Evolutionary conservation across 1,140 invertebrate genomes (phyloP), one percentile per base, ranked within the genome.

Genomic region (honey bee (Apis mellifera)): DNA sequence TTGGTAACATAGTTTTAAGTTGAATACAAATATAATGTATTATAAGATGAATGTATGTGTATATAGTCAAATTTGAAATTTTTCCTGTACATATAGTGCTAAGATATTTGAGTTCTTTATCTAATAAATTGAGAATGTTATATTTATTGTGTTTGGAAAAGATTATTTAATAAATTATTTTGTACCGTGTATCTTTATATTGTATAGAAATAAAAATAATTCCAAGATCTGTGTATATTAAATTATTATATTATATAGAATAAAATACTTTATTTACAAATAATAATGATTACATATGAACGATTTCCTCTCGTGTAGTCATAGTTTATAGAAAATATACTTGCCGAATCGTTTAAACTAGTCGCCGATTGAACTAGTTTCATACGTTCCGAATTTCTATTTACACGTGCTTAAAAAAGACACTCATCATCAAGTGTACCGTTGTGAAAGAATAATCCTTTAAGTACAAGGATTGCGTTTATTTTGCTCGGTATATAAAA

Each of bases 201-300:
- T 21, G 42, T 69, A 17, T 72, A 62, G 9, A 59, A 13, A 17
- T 26, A 17, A 52, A n/a, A 57, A 15, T 62, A 5, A 48, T 55
- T 59, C 17, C 9, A 64, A 54, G 12, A 48, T 55, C 73, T 54
- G 60, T 76, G 23, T 84, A 42, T 42, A 42, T 42, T 42, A 42
- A 42, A 42, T 42, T 42, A 42, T 42, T 42, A 42, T 42, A 42
- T 42, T 42, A 42, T 65, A 82, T 64, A 78, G 81, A 89, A 86
- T 90, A 90, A 65, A 73, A 85, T 84, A 83, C 60, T 91, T 91
- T 90, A 90, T 91, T 91, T 90, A 90, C 88, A 91, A 90, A 90
- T 89, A 72, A 66, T 88, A 78, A 72, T 76, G 82, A 86, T 90
- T 89, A 91, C 81, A 90, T 77, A 74, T 86, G 52, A 79, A 85